Conservation (phyloP, 2,888 invertebrate species). For the Lacanobia oleracea region DNA sequence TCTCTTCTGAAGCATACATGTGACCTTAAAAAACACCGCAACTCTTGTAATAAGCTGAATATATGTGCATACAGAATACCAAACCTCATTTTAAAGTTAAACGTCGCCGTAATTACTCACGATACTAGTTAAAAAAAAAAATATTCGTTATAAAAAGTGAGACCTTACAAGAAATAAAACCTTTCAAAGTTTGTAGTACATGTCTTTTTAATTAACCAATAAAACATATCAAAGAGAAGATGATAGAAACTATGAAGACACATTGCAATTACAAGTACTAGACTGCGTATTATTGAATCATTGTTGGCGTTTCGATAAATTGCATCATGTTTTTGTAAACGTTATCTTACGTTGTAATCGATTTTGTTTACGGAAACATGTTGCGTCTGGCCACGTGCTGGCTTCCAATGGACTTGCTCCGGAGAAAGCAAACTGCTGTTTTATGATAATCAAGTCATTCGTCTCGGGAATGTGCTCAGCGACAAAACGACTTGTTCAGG, state of each 20-base stretch:
- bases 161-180: slow-evolving; percentile 33
- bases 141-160: slow-evolving; percentile 21
- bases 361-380: slow-evolving; percentile 64
- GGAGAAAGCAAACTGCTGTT: slow-evolving; percentile 85
- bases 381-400: slow-evolving; percentile 79
- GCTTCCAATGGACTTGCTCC: slow-evolving; percentile 66
- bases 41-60: slow-evolving; percentile 21
- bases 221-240: slow-evolving; percentile 42
- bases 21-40: slow-evolving; percentile 30
- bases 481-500: slow-evolving; percentile 90
- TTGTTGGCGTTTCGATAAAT: slow-evolving; percentile 54
- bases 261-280: slow-evolving; percentile 32
- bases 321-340: slow-evolving; percentile 48
- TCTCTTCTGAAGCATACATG: slow-evolving; percentile 16
- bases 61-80: slow-evolving; percentile 34
- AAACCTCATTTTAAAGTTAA: slow-evolving; percentile 36
- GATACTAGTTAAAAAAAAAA: slow-evolving; percentile 42
- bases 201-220: slow-evolving; percentile 44
- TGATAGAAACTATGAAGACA: slow-evolving; percentile 48
- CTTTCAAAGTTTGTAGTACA: slow-evolving; percentile 14
- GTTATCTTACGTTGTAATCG: slow-evolving; percentile 55
- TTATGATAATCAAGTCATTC: slow-evolving; percentile 87
- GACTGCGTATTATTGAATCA: slow-evolving; percentile 44
- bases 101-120: slow-evolving; percentile 38
- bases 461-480: slow-evolving; percentile 83